Conservation (phyloP, 2,888 invertebrate genomes). For the Aleiodes alternator region DNA sequence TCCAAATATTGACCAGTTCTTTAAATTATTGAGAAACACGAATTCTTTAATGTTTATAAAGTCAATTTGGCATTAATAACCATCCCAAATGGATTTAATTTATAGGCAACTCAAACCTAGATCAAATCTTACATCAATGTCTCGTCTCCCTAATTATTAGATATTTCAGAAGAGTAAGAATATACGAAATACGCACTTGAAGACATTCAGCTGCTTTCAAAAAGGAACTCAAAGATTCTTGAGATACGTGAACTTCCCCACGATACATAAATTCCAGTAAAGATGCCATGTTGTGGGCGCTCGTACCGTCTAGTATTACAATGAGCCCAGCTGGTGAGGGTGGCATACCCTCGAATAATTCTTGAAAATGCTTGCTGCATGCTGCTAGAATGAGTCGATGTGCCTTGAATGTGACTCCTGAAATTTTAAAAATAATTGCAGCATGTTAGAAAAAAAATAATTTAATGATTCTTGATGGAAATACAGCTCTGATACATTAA, state of each 20-base stretch:
- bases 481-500: neutral
- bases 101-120: too few relatives aligned
- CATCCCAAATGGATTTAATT: too few relatives aligned
- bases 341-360: conserved; percentile 92
- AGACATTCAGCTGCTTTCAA: conserved; percentile 93
- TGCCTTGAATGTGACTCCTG: conserved; percentile 93
- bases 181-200: conserved; percentile 79
- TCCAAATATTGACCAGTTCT: too few relatives aligned
- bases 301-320: conserved; percentile 92
- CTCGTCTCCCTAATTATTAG: too few relatives aligned
- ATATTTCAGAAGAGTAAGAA: neutral
- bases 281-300: conserved; percentile 93
- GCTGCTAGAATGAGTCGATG: conserved; percentile 94
- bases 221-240: conserved; percentile 93
- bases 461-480: too few relatives aligned
- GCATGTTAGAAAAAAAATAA: conserved; percentile 12
- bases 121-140: too few relatives aligned
- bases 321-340: conserved; percentile 87
- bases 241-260: conserved; percentile 94
- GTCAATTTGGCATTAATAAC: too few relatives aligned
- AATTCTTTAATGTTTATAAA: too few relatives aligned
- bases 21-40: too few relatives aligned
- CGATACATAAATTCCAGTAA: conserved; percentile 96
- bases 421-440: conserved; percentile 61
- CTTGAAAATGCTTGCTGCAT: conserved; percentile 95